Conservation (phyloP, 2,113 vertebrate species). For the Macrotus californicus region DNA sequence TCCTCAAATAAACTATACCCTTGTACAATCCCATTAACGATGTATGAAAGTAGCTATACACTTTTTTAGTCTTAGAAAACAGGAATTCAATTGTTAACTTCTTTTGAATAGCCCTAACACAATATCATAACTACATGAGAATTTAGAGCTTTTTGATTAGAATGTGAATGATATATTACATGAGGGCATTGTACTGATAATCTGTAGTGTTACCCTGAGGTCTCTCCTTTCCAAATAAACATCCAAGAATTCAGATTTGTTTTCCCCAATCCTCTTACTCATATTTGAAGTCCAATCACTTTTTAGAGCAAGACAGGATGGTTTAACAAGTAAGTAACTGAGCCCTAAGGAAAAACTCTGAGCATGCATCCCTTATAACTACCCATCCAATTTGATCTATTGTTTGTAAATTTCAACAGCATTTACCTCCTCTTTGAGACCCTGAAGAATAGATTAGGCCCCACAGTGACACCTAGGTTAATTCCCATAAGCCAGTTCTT, state of each 20-base stretch:
- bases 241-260: background rate
- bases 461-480: background rate
- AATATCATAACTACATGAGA: background rate
- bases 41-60: background rate
- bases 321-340: background rate
- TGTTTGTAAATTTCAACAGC: background rate
- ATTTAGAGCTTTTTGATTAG: background rate
- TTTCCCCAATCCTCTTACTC: background rate
- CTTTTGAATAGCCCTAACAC: background rate
- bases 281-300: background rate
- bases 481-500: background rate
- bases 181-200: background rate
- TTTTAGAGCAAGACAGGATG: background rate
- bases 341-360: background rate
- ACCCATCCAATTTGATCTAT: background rate
- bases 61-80: background rate
- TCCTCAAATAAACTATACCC: background rate
- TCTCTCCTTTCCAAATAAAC: background rate
- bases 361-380: background rate
- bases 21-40: background rate
- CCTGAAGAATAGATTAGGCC: background rate
- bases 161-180: background rate
- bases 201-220: background rate
- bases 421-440: background rate
- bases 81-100: background rate